phyloP scores from a whole-genome alignment of 2,113 vertebrate species.

The Poecile atricapillus region DNA sequence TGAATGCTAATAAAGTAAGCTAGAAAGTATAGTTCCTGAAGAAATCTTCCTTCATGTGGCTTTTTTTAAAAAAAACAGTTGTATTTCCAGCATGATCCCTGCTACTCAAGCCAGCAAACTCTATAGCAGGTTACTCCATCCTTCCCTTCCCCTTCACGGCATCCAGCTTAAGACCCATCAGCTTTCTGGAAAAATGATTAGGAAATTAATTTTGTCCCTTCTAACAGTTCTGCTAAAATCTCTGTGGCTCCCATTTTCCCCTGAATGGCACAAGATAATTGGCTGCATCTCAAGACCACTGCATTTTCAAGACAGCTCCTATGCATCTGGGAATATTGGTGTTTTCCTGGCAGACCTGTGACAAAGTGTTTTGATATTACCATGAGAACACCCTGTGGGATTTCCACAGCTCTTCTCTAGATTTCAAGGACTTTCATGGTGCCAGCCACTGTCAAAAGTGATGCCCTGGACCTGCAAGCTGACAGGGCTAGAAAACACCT shows the following conservation, averaged over 20 bases:
- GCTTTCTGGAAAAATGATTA: background rate
- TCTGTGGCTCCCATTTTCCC: background rate
- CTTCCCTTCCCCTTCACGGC: background rate
- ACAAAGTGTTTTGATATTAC: background rate
- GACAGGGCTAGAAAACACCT: background rate
- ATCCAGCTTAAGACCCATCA: background rate
- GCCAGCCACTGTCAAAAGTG: background rate
- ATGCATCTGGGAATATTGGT: fast-evolving
- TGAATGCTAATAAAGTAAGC: background rate
- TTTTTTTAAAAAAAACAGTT: background rate
- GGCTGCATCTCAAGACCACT: background rate
- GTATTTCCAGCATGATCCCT: background rate
- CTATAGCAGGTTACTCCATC: background rate
- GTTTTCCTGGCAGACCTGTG: background rate
- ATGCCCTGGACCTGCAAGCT: background rate
- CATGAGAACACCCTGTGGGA: background rate
- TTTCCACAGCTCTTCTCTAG: background rate
- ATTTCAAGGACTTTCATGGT: background rate
- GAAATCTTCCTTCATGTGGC: background rate
- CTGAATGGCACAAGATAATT: fast-evolving
- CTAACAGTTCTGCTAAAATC: background rate
- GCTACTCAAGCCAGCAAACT: background rate
- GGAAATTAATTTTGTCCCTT: background rate
- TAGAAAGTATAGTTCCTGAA: background rate
- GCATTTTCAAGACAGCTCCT: background rate